Evolutionary conservation across 2,113 vertebrate species (phyloP).

Genomic region (Apeltes quadracus): DNA sequence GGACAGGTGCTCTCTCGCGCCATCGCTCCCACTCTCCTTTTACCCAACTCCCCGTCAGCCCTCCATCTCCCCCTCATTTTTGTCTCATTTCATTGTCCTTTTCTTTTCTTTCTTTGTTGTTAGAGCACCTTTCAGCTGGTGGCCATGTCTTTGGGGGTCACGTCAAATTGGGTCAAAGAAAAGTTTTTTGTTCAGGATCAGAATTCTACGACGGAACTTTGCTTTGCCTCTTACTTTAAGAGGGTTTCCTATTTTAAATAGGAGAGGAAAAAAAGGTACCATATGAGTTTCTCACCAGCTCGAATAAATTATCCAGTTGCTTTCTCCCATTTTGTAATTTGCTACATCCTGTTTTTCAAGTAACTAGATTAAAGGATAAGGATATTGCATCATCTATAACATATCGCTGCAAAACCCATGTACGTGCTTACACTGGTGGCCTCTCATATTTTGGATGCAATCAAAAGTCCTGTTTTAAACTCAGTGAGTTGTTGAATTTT

Average conservation of each 20-base stretch:
- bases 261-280: too few relatives aligned
- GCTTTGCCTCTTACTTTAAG: background rate
- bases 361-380: background rate
- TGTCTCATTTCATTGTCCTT: constrained; percentile 44
- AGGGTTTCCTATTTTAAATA: background rate
- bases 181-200: background rate
- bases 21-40: constrained; percentile 58
- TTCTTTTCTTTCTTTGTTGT: background rate
- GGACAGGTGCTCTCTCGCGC: constrained; percentile 79
- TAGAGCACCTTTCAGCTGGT: background rate
- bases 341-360: background rate
- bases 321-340: background rate
- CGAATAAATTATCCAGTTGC: background rate
- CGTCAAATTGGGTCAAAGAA: background rate
- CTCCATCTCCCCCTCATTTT: constrained; percentile 35
- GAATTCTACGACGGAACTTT: background rate
- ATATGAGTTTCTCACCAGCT: background rate
- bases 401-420: background rate
- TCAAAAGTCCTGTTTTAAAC: constrained; percentile 4
- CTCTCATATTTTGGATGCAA: constrained; percentile 3
- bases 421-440: background rate
- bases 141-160: background rate
- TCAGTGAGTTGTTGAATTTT: too few relatives aligned
- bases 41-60: constrained; percentile 46
- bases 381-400: background rate